phyloP scores from a whole-genome alignment of 2,797 vertebrate species.

The Sebastes umbrosus region DNA sequence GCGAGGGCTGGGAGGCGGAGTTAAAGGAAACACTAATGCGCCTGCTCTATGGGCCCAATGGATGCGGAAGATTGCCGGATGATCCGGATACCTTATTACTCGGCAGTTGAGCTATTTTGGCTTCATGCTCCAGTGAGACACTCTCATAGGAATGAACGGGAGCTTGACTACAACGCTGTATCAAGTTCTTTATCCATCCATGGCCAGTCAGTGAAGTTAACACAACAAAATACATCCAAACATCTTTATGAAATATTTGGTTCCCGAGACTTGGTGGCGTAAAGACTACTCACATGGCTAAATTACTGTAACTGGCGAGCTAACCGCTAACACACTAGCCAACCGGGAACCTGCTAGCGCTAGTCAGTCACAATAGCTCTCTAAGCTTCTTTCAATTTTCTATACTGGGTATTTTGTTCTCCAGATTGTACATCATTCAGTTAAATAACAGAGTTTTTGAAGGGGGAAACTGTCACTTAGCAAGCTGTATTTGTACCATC shows the following conservation, averaged over 20 bases:
- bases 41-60: too few species aligned
- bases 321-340: not conserved
- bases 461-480: not conserved
- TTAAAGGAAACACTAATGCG: too few species aligned
- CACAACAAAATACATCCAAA: not conserved
- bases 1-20: too few species aligned
- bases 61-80: too few species aligned
- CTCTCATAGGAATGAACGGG: too few species aligned
- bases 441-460: not conserved
- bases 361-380: not conserved
- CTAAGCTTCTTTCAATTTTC: not conserved
- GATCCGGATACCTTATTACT: too few species aligned
- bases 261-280: not conserved
- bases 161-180: too few species aligned
- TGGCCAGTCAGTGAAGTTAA: too few species aligned
- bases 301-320: not conserved
- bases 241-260: not conserved
- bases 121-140: too few species aligned
- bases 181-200: too few species aligned
- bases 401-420: not conserved
- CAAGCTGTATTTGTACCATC: not conserved
- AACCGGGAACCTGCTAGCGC: not conserved
- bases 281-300: not conserved
- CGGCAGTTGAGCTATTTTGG: too few species aligned
- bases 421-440: too few species aligned